Evolutionary conservation across 1,140 invertebrate genomes (phyloP).

Genomic region (Thalassaphorura encarpata): DNA sequence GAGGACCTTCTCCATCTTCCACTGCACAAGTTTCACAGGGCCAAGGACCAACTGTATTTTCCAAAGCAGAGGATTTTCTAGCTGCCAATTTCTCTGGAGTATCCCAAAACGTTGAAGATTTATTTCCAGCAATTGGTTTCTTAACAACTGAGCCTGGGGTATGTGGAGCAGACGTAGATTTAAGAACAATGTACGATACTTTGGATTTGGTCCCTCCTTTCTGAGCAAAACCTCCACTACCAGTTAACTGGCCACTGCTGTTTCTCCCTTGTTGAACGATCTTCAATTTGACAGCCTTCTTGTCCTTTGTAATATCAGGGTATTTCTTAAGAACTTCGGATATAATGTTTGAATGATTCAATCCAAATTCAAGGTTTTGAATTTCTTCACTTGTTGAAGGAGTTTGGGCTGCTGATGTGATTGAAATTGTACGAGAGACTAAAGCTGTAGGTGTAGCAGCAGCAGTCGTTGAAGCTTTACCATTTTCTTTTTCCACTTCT

Average conservation of each 20-base stretch:
- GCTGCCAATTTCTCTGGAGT: slow-evolving; percentile 30
- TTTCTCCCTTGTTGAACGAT: slow-evolving; percentile 54
- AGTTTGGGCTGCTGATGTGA: not conserved
- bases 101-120: slow-evolving; percentile 30
- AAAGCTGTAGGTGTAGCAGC: no score
- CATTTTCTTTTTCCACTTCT: slow-evolving; percentile 28
- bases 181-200: slow-evolving; percentile 46
- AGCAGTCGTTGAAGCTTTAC: not conserved
- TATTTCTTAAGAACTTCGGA: slow-evolving; percentile 76
- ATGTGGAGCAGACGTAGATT: slow-evolving; percentile 37
- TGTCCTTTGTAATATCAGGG: slow-evolving; percentile 71
- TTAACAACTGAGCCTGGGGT: slow-evolving; percentile 35
- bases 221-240: no score
- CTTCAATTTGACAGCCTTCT: slow-evolving; percentile 76
- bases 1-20: slow-evolving; percentile 40
- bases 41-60: slow-evolving; percentile 49
- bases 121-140: slow-evolving; percentile 12
- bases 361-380: no score
- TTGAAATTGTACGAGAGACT: not conserved
- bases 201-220: slow-evolving; percentile 34
- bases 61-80: slow-evolving; percentile 33
- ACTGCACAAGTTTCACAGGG: slow-evolving; percentile 53
- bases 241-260: slow-evolving; percentile 8
- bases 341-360: slow-evolving; percentile 70
- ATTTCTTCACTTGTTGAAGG: no score